These are phyloP conservation scores for Botia almorhae DNA, from an alignment of 2,797 vertebrate genomes.

Conservation along the genomic window DNA sequence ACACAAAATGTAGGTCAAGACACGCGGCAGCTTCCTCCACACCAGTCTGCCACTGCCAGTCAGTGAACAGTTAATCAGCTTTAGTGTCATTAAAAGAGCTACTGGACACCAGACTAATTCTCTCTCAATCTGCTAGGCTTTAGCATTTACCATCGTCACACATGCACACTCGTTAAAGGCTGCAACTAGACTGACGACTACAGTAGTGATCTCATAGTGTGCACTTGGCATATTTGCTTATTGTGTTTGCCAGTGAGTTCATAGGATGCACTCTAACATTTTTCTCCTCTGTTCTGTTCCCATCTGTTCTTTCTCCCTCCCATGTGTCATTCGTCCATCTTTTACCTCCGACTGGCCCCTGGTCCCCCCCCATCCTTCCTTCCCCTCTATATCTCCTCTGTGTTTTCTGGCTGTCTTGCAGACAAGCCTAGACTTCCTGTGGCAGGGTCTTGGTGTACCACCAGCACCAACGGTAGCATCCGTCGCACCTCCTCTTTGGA, in stretches of 20 bases:
- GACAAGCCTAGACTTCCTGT: constrained; percentile 59
- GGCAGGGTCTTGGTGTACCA: constrained; percentile 57
- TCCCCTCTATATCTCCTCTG: constrained; percentile 44
- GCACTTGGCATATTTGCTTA: neutral
- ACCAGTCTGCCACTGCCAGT: constrained; percentile 45
- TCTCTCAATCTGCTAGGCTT: constrained; percentile 55
- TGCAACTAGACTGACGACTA: neutral
- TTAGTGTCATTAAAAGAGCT: constrained; percentile 58
- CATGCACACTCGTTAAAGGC: neutral
- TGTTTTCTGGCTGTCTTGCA: constrained; percentile 44
- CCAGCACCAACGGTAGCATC: constrained; percentile 55
- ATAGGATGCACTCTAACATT: constrained; percentile 37
- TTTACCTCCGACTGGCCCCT: constrained; percentile 21
- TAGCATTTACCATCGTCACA: constrained; percentile 17
- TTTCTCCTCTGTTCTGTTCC: constrained; percentile 27
- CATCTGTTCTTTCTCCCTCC: constrained; percentile 50
- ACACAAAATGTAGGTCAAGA: constrained; percentile 65
- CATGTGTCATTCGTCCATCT: constrained; percentile 31
- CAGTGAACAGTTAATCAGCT: constrained; percentile 59
- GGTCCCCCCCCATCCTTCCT: constrained; percentile 41
- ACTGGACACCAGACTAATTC: constrained; percentile 56
- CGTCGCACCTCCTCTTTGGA: constrained; percentile 85
- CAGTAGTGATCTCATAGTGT: neutral
- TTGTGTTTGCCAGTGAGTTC: constrained; percentile 16
- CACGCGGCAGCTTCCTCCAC: constrained; percentile 52